Percentiles rank a stretch among this genome's conserved stretches.
These are phyloP conservation scores for Drosophila basisetae DNA, from an alignment of 2,888 invertebrate species.

Conservation along the genomic window DNA sequence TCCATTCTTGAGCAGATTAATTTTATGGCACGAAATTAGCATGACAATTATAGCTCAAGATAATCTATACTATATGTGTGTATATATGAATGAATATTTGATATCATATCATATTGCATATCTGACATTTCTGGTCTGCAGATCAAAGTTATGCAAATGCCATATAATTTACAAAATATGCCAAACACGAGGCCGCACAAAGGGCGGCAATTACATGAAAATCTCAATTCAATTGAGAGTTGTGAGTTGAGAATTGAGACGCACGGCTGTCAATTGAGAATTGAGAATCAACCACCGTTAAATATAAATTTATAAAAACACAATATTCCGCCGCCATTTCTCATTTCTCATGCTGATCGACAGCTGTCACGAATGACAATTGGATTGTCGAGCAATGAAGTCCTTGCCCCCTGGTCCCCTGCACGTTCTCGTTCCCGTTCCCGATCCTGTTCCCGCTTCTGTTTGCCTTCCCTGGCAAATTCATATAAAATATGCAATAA, in stretches of 20 bases:
- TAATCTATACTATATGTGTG: slow-evolving; percentile 5
- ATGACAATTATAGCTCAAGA: slow-evolving; percentile 6
- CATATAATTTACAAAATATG: slow-evolving; percentile 72
- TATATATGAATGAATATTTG: slow-evolving; percentile 9
- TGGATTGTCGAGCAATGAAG: slow-evolving; percentile 60
- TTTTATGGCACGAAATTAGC: slow-evolving; percentile 9
- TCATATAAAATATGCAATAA: slow-evolving; percentile 74
- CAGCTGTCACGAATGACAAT: slow-evolving; percentile 83
- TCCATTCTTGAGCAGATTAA: background rate
- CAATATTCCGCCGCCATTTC: slow-evolving; percentile 71
- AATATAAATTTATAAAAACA: slow-evolving; percentile 21
- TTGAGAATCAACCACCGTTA: slow-evolving; percentile 65
- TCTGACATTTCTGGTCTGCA: slow-evolving; percentile 16
- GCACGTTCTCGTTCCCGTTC: background rate
- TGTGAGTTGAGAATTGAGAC: slow-evolving; percentile 29
- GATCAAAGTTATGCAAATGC: slow-evolving; percentile 45
- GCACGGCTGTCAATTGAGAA: slow-evolving; percentile 51
- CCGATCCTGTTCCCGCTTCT: background rate
- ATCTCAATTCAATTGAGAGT: slow-evolving; percentile 57
- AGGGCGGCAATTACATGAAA: slow-evolving; percentile 70
- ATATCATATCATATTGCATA: slow-evolving; percentile 17
- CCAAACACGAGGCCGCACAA: slow-evolving; percentile 65
- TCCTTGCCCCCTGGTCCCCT: slow-evolving; percentile 5
- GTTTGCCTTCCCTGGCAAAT: slow-evolving; percentile 16
- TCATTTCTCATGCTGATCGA: slow-evolving; percentile 72